Evolutionary conservation across 2,888 invertebrate species (phyloP).

Genomic region (Meghimatium bilineatum): DNA sequence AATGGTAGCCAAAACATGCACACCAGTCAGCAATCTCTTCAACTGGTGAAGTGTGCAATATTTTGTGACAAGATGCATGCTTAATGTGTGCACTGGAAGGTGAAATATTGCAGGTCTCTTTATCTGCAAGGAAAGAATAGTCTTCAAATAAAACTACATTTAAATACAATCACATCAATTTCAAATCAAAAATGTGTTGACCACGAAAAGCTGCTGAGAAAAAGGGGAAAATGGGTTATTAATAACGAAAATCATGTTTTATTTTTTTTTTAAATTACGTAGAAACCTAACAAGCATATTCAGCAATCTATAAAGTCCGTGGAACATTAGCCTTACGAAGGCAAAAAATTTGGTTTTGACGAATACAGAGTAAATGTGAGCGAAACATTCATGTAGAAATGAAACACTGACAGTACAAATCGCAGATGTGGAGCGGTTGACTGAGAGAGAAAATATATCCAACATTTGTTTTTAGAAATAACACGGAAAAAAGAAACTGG

Average conservation of each 20-base stretch:
- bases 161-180: not conserved
- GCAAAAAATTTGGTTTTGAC: not conserved
- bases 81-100: not conserved
- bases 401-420: constrained; percentile 24
- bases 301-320: not conserved
- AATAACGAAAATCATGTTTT: not conserved
- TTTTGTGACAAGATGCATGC: not conserved
- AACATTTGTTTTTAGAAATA: constrained; percentile 18
- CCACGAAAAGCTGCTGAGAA: constrained; percentile 23
- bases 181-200: not conserved
- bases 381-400: constrained; percentile 22
- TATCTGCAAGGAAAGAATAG: constrained; percentile 12
- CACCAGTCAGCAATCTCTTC: not conserved
- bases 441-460: not conserved
- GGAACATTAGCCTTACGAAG: not conserved
- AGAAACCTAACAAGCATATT: not conserved
- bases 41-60: not conserved
- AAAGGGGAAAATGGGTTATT: constrained; percentile 1
- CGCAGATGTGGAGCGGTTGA: not conserved
- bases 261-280: not conserved
- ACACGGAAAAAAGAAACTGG: not conserved
- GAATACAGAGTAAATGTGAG: not conserved
- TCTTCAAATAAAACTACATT: not conserved
- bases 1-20: not conserved
- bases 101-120: not conserved